phyloP scores from a whole-genome alignment of 2,113 vertebrate genomes.

The Phoenicopterus ruber region DNA sequence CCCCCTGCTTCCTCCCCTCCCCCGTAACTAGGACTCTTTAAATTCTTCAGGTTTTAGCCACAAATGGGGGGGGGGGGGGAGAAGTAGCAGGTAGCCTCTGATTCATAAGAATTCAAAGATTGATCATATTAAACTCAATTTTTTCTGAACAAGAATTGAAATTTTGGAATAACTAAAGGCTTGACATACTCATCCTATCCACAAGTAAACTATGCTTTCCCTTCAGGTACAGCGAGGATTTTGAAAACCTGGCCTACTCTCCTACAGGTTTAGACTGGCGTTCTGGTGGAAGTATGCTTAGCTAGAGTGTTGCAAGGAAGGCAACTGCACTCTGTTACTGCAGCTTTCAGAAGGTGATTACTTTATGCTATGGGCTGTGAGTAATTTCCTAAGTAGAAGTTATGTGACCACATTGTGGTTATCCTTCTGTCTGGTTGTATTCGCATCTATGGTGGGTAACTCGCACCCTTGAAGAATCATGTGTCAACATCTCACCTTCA shows the following conservation, averaged over 20 bases:
- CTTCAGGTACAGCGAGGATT: neutral
- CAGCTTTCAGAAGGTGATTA: neutral
- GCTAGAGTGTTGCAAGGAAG: neutral
- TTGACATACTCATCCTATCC: neutral
- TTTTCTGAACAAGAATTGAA: neutral
- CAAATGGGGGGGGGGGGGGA: accelerated
- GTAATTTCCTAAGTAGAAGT: neutral
- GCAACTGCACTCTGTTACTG: neutral
- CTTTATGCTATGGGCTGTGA: neutral
- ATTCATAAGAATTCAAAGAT: neutral
- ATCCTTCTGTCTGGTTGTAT: neutral
- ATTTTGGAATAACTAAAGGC: neutral
- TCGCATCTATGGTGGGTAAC: accelerated
- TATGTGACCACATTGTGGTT: neutral
- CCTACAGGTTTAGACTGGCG: accelerated
- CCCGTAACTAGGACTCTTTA: neutral
- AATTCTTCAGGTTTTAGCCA: neutral
- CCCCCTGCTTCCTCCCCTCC: no score
- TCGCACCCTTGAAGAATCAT: neutral
- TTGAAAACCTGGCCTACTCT: neutral
- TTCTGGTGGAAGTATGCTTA: neutral
- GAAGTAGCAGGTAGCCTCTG: neutral
- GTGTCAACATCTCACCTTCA: neutral
- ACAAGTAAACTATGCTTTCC: neutral
- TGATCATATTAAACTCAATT: neutral